Conservation (phyloP, 1,140 invertebrate genomes). For the Heliconius melpomene region DNA sequence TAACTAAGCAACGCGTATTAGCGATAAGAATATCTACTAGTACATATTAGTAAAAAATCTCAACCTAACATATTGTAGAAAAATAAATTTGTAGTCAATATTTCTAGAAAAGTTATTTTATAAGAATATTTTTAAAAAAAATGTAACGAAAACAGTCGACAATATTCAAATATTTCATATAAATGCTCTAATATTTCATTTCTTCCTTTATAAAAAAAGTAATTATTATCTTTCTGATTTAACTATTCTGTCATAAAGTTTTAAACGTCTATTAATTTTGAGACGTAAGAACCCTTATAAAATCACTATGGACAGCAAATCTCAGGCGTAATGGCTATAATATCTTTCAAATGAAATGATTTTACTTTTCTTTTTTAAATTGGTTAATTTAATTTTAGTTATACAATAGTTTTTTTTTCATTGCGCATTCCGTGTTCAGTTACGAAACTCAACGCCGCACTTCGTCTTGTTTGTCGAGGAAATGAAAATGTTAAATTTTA, state of each 20-base stretch:
- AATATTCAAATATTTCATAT: background rate
- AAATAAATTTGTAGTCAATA: too few relatives aligned
- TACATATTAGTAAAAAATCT: too few relatives aligned
- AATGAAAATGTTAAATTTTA: too few relatives aligned
- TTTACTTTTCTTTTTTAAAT: background rate
- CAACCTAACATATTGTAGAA: too few relatives aligned
- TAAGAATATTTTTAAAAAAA: background rate
- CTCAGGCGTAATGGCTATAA: background rate
- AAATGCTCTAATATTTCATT: background rate
- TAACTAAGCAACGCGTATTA: too few relatives aligned
- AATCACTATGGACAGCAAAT: background rate
- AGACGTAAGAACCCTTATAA: constrained; percentile 3
- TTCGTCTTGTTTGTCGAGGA: too few relatives aligned
- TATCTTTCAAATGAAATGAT: background rate
- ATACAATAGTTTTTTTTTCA: background rate
- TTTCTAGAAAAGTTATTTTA: background rate
- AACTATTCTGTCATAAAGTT: constrained; percentile 2
- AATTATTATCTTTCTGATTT: background rate
- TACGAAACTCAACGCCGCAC: too few relatives aligned
- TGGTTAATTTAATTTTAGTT: background rate
- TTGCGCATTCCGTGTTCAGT: too few relatives aligned
- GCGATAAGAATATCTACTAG: too few relatives aligned
- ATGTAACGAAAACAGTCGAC: background rate
- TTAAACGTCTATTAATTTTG: constrained; percentile 3
- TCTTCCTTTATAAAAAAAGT: background rate